Evolutionary conservation across 2,113 vertebrate species (phyloP), one percentile per base, ranked within the genome.

Genomic region (Sapayoa aenigma): DNA sequence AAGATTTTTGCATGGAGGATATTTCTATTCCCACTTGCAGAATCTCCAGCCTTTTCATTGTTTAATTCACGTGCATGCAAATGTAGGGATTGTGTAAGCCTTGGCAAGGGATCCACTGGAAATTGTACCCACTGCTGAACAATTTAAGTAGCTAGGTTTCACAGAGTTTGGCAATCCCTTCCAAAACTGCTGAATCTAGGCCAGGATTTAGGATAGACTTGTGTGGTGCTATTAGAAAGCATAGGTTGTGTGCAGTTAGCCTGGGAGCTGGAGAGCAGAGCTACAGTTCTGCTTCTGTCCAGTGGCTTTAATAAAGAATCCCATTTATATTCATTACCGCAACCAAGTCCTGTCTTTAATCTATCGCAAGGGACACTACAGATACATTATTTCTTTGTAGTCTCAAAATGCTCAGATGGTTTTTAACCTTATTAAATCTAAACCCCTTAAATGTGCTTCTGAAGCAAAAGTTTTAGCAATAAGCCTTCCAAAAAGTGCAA

Each of bases 361-460:
- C 89, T 95, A 94, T 97, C 72, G 81, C 90, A 81, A 96, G 88
- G 89, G 93, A 92, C 82, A 21, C 84, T 94, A 66, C 47, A 94
- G 94, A 94, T 95, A 95, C 39, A 84, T 93, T 92, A 87, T 94
- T 96, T 93, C 92, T 97, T 95, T 96, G 91, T 94, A 91, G 93
- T 94, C 84, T 84, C 72, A 91, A 91, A 96, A 85, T 77, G n/a
- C 92, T 97, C 93, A 94, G 77, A 59, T 84, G 93, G 77, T 93
- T 95, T 94, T 97, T 95, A 95, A 95, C 91, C 84, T 96, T 94
- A 90, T 94, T 96, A 96, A 94, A 94, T 85, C 68, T 93, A 91
- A 96, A 56, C 39, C 65, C 60, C 69, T 83, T 88, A 95, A 95
- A 95, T 96, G 73, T 96, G 87, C 79, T 96, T 91, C 91, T 90